A percentile compares a stretch with the other conserved stretches of the same genome.
These are phyloP conservation scores for Metellina segmentata DNA, from an alignment of 2,888 invertebrate species.

Conservation along the genomic window DNA sequence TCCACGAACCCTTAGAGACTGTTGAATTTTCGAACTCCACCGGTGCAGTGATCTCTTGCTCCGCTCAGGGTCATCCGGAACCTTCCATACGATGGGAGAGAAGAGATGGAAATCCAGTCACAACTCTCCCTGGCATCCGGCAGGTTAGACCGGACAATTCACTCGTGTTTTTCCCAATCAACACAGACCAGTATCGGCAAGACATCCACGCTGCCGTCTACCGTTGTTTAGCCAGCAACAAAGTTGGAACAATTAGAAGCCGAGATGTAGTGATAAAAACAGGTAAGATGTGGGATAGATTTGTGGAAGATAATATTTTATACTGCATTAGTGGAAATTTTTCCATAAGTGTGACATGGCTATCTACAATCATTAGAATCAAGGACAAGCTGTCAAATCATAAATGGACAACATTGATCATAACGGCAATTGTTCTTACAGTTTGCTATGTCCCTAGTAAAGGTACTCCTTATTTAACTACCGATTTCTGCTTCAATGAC, in stretches of 20 bases:
- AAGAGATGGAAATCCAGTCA: conserved; percentile 59
- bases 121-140: conserved; percentile 73
- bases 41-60: conserved; percentile 72
- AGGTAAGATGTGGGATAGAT: conserved; percentile 84
- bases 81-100: conserved; percentile 66
- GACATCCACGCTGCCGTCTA: conserved; percentile 97
- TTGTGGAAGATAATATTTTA: too few species aligned
- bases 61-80: conserved; percentile 71
- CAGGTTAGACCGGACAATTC: conserved; percentile 86
- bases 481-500: too few species aligned
- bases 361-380: too few species aligned
- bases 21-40: conserved; percentile 73
- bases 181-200: conserved; percentile 94
- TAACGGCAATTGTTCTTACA: too few species aligned
- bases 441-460: too few species aligned
- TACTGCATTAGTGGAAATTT: too few species aligned
- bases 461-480: too few species aligned
- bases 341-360: too few species aligned
- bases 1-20: conserved; percentile 70
- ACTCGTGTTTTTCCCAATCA: conserved; percentile 95
- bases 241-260: conserved; percentile 93
- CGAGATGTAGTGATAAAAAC: conserved; percentile 96
- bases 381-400: too few species aligned
- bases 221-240: conserved; percentile 93
- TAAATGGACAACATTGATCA: too few species aligned